phyloP scores from a whole-genome alignment of 2,113 vertebrate genomes.

The Sarotherodon lohbergeri region DNA sequence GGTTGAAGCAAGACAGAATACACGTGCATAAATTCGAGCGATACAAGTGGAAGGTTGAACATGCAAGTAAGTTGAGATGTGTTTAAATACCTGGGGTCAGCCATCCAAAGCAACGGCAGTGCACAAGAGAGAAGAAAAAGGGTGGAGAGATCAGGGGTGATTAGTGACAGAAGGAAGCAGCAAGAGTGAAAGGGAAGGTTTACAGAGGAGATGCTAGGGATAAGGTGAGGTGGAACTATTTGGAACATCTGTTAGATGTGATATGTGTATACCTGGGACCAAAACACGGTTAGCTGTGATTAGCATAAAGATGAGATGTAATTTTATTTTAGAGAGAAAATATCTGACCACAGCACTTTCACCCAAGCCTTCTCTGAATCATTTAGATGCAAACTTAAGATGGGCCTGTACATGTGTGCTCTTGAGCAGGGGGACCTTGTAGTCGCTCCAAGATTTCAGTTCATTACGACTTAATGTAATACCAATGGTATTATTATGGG shows the following conservation, averaged over 20 bases:
- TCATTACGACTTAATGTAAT: background rate
- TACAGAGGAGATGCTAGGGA: background rate
- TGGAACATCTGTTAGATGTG: background rate
- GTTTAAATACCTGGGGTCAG: background rate
- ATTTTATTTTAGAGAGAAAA: background rate
- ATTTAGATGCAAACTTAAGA: background rate
- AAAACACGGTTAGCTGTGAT: background rate
- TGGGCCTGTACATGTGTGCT: background rate
- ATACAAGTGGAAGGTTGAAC: background rate
- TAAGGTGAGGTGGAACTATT: background rate
- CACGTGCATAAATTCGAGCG: rapidly evolving
- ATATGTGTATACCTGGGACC: background rate
- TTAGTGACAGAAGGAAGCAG: background rate
- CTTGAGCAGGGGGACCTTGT: background rate
- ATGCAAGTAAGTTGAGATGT: background rate
- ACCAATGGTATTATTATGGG: background rate
- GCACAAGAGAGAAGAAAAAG: background rate
- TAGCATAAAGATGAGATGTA: background rate
- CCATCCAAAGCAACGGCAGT: rapidly evolving
- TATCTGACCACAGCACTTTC: background rate
- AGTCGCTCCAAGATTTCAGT: background rate
- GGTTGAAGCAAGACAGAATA: background rate
- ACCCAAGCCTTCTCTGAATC: background rate
- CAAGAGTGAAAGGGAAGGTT: background rate
- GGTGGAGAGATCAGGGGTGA: background rate